Base-by-base conservation (phyloP, 1,140 invertebrate species). In the Zaprionus africanus region DNA sequence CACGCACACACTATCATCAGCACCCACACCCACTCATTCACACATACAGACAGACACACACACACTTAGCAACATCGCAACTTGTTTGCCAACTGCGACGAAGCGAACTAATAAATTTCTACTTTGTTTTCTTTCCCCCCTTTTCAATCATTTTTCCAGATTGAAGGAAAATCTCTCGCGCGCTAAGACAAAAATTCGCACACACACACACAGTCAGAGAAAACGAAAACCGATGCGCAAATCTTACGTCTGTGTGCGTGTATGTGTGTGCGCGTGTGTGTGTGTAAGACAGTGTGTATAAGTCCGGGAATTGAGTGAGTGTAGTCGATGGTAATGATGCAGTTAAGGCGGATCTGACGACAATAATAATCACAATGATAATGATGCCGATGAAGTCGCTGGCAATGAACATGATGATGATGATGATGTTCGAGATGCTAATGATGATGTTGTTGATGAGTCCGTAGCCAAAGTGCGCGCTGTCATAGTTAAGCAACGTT, bases 61-160 rank as follows among this genome's bases (percentile, higher is more conserved):
- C 65, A 56, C 67, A 74, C 67, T 72, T 59, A 73, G 22, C 43
- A 77, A 82, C 70, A 76, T 86, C 78, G 76, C 76, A 88, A 90
- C 81, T 90, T 88, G 84, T 88, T 88, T 88, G 84, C 83, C 81
- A 87, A 90, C 76, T 80, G 86, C 86, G 70, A 82, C 79, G 79
- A 85, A 90, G 86, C 86, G 72, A 90, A 90, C 86, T 90, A 90
- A 90, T 90, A 90, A 90, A 90, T 90, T 86, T 90, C 68, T 78
- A 86, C 74, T 86, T 83, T 83, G 71, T 81, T 79, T 84, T 34
- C 31, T 34, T 73, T 63, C 43, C 51, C 65, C 61, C 62, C 49
- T 72, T 68, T 74, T 78, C 83, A 78, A 82, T 86, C 51, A 79
- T 82, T 87, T 86, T 86, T 87, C 67, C 84, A 88, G 84, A 84